phyloP scores from a whole-genome alignment of 2,888 invertebrate species.

The Lapara coniferarum region DNA sequence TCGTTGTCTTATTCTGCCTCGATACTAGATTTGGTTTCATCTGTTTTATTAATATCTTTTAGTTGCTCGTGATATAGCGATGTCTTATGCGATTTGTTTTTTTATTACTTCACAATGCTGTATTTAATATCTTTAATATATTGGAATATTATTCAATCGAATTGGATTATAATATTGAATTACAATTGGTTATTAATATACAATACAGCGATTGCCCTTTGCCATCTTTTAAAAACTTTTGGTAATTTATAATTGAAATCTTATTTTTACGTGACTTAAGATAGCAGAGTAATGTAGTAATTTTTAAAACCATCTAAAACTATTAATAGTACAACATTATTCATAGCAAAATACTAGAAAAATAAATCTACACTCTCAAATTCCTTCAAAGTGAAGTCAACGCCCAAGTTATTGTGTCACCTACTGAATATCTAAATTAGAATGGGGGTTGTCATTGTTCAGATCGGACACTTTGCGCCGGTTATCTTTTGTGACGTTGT shows the following conservation, averaged over 20 bases:
- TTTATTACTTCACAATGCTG: background rate
- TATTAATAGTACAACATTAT: no score
- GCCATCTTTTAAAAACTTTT: no score
- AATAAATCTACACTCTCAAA: background rate
- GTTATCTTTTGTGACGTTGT: slow-evolving; percentile 54
- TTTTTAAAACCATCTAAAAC: no score
- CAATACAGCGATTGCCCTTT: no score
- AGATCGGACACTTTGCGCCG: slow-evolving; percentile 42
- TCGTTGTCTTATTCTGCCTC: slow-evolving; percentile 13
- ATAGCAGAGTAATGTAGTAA: no score
- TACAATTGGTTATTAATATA: no score
- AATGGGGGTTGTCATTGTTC: slow-evolving; percentile 48
- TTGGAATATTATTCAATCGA: background rate
- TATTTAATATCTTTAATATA: slow-evolving; percentile 1
- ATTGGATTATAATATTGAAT: background rate
- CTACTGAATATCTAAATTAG: slow-evolving; percentile 45
- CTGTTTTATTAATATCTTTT: slow-evolving; percentile 19
- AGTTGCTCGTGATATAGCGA: slow-evolving; percentile 28
- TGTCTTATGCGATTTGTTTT: slow-evolving; percentile 24
- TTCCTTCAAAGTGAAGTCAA: slow-evolving; percentile 14
- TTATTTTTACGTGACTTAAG: no score
- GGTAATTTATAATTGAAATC: no score
- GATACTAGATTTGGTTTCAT: slow-evolving; percentile 15
- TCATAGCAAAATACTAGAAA: background rate
- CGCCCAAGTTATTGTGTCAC: slow-evolving; percentile 25